Conservation (phyloP, 2,888 invertebrate genomes). For the Microchrysa polita region DNA sequence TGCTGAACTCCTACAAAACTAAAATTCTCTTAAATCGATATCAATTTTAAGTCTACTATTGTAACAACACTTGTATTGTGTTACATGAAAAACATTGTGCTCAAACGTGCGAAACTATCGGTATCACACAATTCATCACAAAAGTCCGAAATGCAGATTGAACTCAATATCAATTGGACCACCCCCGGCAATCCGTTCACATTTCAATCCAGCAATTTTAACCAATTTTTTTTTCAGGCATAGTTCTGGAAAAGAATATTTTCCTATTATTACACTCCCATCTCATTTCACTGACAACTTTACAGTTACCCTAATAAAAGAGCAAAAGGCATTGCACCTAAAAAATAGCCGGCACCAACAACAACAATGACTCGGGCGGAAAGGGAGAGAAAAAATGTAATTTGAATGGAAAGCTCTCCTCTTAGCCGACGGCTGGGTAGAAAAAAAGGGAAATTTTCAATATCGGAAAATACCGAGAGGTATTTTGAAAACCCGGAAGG, state of each 20-base stretch:
- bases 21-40: no score
- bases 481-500: neutral
- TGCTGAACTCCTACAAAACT: no score
- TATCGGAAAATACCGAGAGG: neutral
- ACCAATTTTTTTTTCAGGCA: neutral
- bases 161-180: no score
- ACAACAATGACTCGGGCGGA: no score
- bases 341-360: neutral
- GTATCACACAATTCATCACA: no score
- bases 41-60: no score
- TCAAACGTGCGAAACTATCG: no score
- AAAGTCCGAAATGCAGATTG: no score
- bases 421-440: neutral
- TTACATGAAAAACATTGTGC: no score
- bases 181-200: neutral
- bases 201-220: neutral
- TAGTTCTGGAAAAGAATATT: neutral
- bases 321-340: neutral
- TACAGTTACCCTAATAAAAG: slow-evolving; percentile 10
- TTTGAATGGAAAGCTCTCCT: neutral
- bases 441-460: slow-evolving; percentile 11
- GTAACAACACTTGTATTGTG: no score
- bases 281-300: neutral
- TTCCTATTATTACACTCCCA: neutral
- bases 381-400: neutral